Evolutionary conservation across 2,888 invertebrate genomes (phyloP), one percentile per base, ranked within the genome.

Genomic region (Eilema caniola): DNA sequence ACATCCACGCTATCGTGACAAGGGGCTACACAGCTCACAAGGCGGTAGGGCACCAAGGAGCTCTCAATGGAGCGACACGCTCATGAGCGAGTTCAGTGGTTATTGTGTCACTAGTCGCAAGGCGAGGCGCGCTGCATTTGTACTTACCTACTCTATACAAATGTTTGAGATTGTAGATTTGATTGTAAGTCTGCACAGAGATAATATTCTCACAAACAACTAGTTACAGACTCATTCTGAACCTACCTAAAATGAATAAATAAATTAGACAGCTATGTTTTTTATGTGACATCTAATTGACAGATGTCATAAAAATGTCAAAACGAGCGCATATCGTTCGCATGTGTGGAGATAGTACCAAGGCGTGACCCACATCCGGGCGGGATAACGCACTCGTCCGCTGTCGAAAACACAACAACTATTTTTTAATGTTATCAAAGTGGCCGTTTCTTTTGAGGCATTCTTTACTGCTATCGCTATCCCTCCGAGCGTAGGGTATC

Each of bases 401-500:
- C 66, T 68, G 72, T 72, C 71, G 62, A 62, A 53, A 69, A 71
- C 68, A 74, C 69, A 74, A 71, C 10, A 79, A 78, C 74, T 78
- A 73, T 80, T 64, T 75, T 75, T 71, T 75, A 74, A 83, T 77
- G 77, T 74, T 80, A 79, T 79, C 73, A 77, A 83, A 74, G 71
- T 67, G 61, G 33, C 67, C 75, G 65, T 74, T 79, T 78, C 80
- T 78, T 75, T 76, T 77, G 75, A 80, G 73, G 79, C 76, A 78
- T 77, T 77, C 74, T 75, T 80, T 72, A 62, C 24, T 66, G 23
- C 56, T 57, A 56, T 76, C 66, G 80, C 80, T 75, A 84, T 77
- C 83, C 81, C 80, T 86, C 77, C 79, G 72, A 75, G 69, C 78
- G 81, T 79, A 80, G 86, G 84, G 82, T 84, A 82, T 83, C 76